A percentile compares a stretch with the other conserved stretches of the same genome.
phyloP scores from a whole-genome alignment of 2,888 invertebrate species.

The Labia minor region DNA sequence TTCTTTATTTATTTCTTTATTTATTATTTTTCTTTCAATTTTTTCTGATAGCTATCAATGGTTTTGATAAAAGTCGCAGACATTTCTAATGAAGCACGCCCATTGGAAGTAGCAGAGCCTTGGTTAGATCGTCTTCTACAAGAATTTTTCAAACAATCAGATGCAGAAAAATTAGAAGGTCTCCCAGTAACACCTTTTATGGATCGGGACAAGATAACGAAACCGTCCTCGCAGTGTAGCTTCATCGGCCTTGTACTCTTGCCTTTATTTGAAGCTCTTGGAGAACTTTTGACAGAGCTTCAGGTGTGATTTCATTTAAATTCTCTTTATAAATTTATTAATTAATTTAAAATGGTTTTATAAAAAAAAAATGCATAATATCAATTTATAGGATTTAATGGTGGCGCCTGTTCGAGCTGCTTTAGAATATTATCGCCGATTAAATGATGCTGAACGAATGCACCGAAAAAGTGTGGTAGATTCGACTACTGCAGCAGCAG shows the following conservation, averaged over 20 bases:
- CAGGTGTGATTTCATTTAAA: too few relatives aligned
- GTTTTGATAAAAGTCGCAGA: conserved; percentile 74
- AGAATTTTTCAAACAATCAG: conserved; percentile 69
- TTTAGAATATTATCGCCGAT: conserved; percentile 48
- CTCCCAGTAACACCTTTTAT: conserved; percentile 76
- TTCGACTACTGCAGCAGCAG: conserved; percentile 34
- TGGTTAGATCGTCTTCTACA: conserved; percentile 64
- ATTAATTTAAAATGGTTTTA: too few relatives aligned
- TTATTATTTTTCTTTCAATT: conserved; percentile 17
- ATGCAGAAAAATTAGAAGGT: conserved; percentile 69
- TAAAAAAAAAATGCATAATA: too few relatives aligned
- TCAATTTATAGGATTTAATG: conserved; percentile 47
- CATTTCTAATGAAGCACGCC: conserved; percentile 71
- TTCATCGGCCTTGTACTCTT: conserved; percentile 71
- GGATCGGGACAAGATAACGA: conserved; percentile 76
- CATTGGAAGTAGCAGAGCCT: conserved; percentile 72
- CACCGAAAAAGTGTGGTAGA: conserved; percentile 47
- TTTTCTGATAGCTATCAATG: conserved; percentile 58
- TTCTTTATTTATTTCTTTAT: too few relatives aligned
- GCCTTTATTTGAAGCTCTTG: conserved; percentile 67
- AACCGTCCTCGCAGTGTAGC: conserved; percentile 71
- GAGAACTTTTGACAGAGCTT: conserved; percentile 59
- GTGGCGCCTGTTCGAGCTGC: conserved; percentile 51
- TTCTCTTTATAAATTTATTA: too few relatives aligned
- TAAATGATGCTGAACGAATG: conserved; percentile 47